phyloP scores from a whole-genome alignment of 1,140 invertebrate genomes.

The Spodoptera litura region DNA sequence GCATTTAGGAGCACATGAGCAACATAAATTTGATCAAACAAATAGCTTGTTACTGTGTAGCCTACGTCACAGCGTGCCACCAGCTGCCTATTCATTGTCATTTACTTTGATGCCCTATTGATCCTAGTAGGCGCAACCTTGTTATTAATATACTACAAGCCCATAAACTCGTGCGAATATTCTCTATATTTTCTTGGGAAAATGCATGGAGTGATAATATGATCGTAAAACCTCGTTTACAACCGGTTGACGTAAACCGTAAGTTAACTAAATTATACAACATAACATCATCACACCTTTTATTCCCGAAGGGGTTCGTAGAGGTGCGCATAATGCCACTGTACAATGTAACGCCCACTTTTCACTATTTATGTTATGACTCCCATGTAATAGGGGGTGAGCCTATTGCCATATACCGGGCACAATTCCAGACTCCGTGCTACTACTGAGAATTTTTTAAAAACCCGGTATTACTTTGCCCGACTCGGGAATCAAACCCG shows the following conservation, averaged over 20 bases:
- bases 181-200: constrained; percentile 16
- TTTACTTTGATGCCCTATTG: constrained; percentile 69
- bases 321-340: no score
- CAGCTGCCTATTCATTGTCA: constrained; percentile 67
- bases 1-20: constrained; percentile 43
- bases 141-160: constrained; percentile 54
- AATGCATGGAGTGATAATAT: constrained; percentile 11
- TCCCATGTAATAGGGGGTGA: no score
- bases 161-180: constrained; percentile 26
- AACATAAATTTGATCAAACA: constrained; percentile 48
- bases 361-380: no score
- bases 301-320: not conserved
- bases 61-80: constrained; percentile 23
- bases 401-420: no score
- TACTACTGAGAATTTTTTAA: no score
- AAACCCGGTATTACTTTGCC: no score
- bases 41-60: constrained; percentile 38
- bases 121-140: constrained; percentile 55
- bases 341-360: no score
- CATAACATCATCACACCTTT: no score
- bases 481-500: no score
- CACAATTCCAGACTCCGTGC: no score
- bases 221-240: constrained; percentile 2
- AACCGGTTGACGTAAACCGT: not conserved
- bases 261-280: not conserved